phyloP scores from a whole-genome alignment of 2,888 invertebrate species.

The Minunthozetes semirufus region DNA sequence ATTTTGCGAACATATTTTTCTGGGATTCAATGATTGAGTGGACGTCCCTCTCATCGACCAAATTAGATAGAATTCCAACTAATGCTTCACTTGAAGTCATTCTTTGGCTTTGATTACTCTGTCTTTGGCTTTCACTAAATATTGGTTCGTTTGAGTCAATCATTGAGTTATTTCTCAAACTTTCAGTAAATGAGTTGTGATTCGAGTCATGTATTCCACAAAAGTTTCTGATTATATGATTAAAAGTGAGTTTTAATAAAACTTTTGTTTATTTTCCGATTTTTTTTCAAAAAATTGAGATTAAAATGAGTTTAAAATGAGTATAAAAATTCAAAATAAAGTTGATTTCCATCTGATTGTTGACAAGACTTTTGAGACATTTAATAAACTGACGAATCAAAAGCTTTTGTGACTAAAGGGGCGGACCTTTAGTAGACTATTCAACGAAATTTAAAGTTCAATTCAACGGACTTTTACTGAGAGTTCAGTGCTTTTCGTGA shows the following conservation, averaged over 20 bases:
- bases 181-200: background rate
- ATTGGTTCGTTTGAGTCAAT: background rate
- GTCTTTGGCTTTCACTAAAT: background rate
- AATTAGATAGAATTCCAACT: slow-evolving; percentile 81
- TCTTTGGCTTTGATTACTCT: background rate
- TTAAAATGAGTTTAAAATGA: no score
- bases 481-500: background rate
- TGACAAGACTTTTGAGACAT: no score
- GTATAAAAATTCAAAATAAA: no score
- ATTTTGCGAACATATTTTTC: slow-evolving; percentile 73
- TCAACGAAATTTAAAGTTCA: slow-evolving; percentile 25
- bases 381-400: no score
- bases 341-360: no score
- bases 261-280: no score
- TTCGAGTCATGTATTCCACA: background rate
- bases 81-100: slow-evolving; percentile 62
- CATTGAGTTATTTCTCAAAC: background rate
- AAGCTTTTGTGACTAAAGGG: no score
- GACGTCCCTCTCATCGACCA: slow-evolving; percentile 83
- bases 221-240: background rate
- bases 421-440: background rate
- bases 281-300: no score
- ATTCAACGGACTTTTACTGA: slow-evolving; percentile 22
- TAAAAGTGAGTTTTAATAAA: no score
- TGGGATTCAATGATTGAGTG: slow-evolving; percentile 82